Conservation (phyloP, 2,888 invertebrate species). For the Rhagophthalmus giganteus region DNA sequence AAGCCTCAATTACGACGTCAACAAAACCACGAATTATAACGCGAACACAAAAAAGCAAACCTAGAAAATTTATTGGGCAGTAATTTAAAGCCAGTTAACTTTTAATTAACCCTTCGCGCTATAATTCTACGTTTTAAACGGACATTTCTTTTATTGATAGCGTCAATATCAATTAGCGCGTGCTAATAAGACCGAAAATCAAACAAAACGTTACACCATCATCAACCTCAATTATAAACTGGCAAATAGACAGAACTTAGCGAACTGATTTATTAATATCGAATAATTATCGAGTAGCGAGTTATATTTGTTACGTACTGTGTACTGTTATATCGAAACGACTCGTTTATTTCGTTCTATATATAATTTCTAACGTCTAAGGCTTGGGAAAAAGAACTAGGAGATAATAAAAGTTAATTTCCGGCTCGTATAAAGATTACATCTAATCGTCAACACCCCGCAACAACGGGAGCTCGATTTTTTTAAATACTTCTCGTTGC, state of each 20-base stretch:
- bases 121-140: slow-evolving; percentile 7
- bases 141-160: slow-evolving; percentile 17
- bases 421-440: slow-evolving; percentile 22
- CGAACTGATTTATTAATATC: slow-evolving; percentile 4
- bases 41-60: slow-evolving; percentile 3
- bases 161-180: slow-evolving; percentile 20
- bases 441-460: slow-evolving; percentile 24
- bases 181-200: slow-evolving; percentile 9
- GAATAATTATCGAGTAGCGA: not conserved
- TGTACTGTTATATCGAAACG: too few species aligned
- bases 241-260: slow-evolving; percentile 2
- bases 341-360: not conserved
- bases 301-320: too few species aligned
- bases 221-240: slow-evolving; percentile 2
- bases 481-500: slow-evolving; percentile 21
- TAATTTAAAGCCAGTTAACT: slow-evolving; percentile 6
- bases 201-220: not conserved
- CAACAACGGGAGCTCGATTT: slow-evolving; percentile 6
- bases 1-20: slow-evolving; percentile 6
- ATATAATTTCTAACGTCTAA: not conserved
- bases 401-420: slow-evolving; percentile 32
- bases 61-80: slow-evolving; percentile 9
- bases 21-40: not conserved
- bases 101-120: slow-evolving; percentile 7
- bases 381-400: not conserved